Percentiles rank a stretch among this genome's conserved stretches.
Conservation (phyloP, 2,113 vertebrate species). For the Sphyrna mokarran region DNA sequence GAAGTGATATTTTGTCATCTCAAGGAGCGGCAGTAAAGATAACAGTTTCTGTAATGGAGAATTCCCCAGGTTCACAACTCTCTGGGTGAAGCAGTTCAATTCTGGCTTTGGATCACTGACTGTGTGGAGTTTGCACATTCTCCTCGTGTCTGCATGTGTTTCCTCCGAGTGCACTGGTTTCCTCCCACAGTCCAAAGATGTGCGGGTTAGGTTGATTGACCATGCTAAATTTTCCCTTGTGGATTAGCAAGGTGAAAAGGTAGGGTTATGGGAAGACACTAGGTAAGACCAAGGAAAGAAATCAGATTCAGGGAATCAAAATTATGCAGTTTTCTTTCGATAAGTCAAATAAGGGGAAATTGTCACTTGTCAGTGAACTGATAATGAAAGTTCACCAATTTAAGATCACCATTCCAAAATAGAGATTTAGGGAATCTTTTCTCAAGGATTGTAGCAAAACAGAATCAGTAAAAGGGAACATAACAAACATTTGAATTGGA, state of each 20-base stretch:
- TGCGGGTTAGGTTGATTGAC: too few species aligned
- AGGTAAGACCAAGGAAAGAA: neutral
- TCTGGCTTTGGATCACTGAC: too few species aligned
- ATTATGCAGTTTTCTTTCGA: neutral
- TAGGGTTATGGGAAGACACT: too few species aligned
- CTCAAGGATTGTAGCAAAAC: neutral
- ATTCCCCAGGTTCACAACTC: too few species aligned
- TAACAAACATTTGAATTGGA: neutral
- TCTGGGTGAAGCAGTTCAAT: too few species aligned
- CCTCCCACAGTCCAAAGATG: too few species aligned
- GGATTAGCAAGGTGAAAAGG: too few species aligned
- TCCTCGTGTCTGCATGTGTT: too few species aligned
- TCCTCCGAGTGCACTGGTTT: too few species aligned
- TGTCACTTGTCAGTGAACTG: neutral
- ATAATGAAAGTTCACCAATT: neutral
- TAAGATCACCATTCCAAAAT: neutral
- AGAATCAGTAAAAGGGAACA: neutral
- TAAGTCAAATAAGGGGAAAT: neutral
- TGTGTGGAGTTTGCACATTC: too few species aligned
- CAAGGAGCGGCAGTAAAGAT: neutral
- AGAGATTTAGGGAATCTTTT: neutral
- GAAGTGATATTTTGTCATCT: neutral
- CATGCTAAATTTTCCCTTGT: too few species aligned
- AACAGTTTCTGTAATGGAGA: neutral
- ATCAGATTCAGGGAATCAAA: neutral